phyloP scores from a whole-genome alignment of 1,140 invertebrate species.

The Thaumetopoea pityocampa region DNA sequence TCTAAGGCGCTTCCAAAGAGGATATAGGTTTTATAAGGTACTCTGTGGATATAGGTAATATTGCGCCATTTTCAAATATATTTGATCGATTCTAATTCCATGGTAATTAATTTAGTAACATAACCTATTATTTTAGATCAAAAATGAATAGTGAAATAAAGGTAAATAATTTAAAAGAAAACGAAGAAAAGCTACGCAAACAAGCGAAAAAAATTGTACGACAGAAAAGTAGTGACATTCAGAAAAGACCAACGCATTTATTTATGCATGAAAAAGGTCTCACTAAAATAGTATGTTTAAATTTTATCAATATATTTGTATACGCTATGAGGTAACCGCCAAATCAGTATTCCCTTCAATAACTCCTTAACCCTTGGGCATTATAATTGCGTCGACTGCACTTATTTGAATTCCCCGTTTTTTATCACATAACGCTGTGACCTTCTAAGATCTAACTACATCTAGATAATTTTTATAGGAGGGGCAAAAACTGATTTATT shows the following conservation, averaged over 20 bases:
- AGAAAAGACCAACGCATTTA: conserved; percentile 54
- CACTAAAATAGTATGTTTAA: conserved; percentile 48
- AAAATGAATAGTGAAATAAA: conserved; percentile 33
- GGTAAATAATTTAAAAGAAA: conserved; percentile 27
- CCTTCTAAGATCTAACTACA: too few species aligned
- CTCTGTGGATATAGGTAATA: not conserved
- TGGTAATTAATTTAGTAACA: conserved; percentile 10
- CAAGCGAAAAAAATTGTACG: conserved; percentile 53
- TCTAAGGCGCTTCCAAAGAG: too few species aligned
- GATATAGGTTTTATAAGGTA: not conserved
- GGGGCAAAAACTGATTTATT: too few species aligned
- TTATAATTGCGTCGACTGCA: too few species aligned
- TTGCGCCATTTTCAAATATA: conserved; percentile 37
- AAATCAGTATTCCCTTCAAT: too few species aligned
- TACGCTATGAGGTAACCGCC: too few species aligned
- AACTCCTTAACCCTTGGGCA: too few species aligned
- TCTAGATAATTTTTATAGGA: too few species aligned
- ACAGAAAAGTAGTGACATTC: conserved; percentile 31
- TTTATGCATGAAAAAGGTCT: conserved; percentile 65
- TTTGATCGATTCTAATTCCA: conserved; percentile 29
- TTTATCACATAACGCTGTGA: too few species aligned
- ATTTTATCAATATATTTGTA: not conserved
- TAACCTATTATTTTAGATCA: conserved; percentile 13
- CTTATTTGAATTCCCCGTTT: too few species aligned
- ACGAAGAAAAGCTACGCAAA: conserved; percentile 37